Evolutionary conservation across 2,888 invertebrate genomes (phyloP).

Genomic region (Drosophila nigricruria): DNA sequence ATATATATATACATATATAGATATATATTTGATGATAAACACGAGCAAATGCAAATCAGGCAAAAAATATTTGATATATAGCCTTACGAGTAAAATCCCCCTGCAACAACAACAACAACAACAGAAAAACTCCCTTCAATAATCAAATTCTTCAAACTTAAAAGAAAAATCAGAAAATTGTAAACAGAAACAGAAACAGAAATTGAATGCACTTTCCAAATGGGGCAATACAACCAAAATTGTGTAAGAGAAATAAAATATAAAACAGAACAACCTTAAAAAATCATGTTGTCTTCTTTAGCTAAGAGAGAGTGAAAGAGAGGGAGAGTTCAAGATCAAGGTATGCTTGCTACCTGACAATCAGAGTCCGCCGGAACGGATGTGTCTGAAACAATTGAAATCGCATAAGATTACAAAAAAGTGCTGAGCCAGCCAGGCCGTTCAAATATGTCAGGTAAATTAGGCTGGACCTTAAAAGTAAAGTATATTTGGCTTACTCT

Average conservation of each 20-base stretch:
- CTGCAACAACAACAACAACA: too few species aligned
- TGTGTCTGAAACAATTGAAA: conserved; percentile 21
- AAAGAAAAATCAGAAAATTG: conserved; percentile 31
- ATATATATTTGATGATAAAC: conserved; percentile 26
- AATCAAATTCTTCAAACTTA: conserved; percentile 5
- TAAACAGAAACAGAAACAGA: conserved; percentile 26
- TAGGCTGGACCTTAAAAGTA: conserved; percentile 32
- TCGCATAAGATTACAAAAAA: conserved; percentile 29
- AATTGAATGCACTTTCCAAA: conserved; percentile 52
- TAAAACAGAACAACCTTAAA: conserved; percentile 69
- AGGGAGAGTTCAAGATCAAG: not conserved
- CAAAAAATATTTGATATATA: conserved; percentile 40
- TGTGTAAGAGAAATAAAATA: conserved; percentile 62
- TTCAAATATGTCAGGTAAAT: conserved; percentile 32
- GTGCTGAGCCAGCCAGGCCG: conserved; percentile 23
- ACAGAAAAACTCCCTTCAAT: not conserved
- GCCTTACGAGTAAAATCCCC: conserved; percentile 19
- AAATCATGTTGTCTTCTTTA: conserved; percentile 29
- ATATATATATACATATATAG: conserved; percentile 2
- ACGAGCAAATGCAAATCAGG: conserved; percentile 33
- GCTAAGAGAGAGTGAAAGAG: not conserved
- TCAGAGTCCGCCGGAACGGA: conserved; percentile 15
- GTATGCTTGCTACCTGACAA: not conserved
- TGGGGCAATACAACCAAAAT: conserved; percentile 59
- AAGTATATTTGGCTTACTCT: not conserved